phyloP scores from a whole-genome alignment of 2,888 invertebrate species.

The Dicranocentrus wangi region DNA sequence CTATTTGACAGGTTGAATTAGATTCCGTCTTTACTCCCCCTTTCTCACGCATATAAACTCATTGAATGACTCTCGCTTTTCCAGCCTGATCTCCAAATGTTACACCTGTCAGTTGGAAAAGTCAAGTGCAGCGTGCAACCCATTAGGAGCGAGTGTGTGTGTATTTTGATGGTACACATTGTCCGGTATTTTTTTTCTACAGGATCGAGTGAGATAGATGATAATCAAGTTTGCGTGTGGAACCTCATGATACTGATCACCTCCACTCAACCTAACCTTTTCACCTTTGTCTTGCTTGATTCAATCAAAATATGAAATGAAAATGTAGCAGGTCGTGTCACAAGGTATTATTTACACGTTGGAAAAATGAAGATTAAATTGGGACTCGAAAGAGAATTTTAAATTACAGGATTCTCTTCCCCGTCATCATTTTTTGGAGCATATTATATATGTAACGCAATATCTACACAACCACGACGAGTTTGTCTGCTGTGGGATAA shows the following conservation, averaged over 20 bases:
- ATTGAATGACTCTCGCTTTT: too few species aligned
- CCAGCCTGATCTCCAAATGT: not conserved
- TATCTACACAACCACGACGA: too few species aligned
- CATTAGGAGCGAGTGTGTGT: too few species aligned
- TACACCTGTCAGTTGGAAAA: not conserved
- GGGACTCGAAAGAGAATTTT: too few species aligned
- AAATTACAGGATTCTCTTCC: too few species aligned
- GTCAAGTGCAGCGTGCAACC: too few species aligned
- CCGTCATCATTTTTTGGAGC: too few species aligned
- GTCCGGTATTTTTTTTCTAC: too few species aligned
- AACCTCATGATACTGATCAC: conserved; percentile 24
- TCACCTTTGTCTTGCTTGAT: conserved; percentile 46
- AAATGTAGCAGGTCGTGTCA: not conserved
- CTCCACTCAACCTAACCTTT: conserved; percentile 43
- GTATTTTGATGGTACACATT: too few species aligned
- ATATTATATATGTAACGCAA: too few species aligned
- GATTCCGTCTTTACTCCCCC: not conserved
- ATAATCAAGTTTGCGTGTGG: conserved; percentile 26
- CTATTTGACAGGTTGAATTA: conserved; percentile 41
- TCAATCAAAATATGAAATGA: conserved; percentile 37
- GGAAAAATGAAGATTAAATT: not conserved
- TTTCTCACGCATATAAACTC: conserved; percentile 17
- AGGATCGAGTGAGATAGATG: not conserved
- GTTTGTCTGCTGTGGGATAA: too few species aligned
- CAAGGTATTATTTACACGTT: not conserved